Evolutionary conservation across 2,113 vertebrate genomes (phyloP).

Genomic region (Gavia stellata): DNA sequence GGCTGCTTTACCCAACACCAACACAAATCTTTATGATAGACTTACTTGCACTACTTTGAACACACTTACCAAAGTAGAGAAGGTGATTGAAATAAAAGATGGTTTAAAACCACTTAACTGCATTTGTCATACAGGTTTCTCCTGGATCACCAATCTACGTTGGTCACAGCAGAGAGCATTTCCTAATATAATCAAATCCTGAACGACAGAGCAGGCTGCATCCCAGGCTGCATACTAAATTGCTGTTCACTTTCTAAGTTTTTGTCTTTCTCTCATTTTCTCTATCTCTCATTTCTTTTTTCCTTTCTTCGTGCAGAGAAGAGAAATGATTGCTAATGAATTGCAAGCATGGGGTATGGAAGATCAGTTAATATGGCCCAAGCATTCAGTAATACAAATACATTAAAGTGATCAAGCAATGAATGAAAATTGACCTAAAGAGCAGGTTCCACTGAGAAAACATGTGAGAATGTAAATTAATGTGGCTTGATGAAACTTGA

Average conservation of each 20-base stretch:
- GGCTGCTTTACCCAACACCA: not conserved
- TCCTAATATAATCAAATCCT: not conserved
- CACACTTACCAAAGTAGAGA: not conserved
- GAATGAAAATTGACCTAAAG: constrained; percentile 45
- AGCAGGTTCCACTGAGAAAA: constrained; percentile 56
- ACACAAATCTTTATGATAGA: not conserved
- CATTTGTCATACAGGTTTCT: not conserved
- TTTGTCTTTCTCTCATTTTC: constrained; percentile 6
- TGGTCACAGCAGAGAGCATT: not conserved
- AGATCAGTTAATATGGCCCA: constrained; percentile 21
- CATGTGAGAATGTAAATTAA: constrained; percentile 31
- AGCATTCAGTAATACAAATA: constrained; percentile 14
- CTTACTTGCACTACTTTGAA: not conserved
- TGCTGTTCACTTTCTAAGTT: not conserved
- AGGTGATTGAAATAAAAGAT: not conserved
- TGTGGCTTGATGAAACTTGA: constrained; percentile 35
- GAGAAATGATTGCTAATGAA: constrained; percentile 54
- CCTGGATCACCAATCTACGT: not conserved
- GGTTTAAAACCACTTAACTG: not conserved
- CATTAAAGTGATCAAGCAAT: constrained; percentile 34
- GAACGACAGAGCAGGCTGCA: not conserved
- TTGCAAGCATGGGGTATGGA: constrained; percentile 28
- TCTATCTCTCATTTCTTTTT: not conserved
- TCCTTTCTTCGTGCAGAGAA: constrained; percentile 27
- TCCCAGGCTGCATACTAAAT: not conserved